These are phyloP conservation scores for Motacilla alba DNA, from an alignment of 2,113 vertebrate genomes.

Conservation along the genomic window DNA sequence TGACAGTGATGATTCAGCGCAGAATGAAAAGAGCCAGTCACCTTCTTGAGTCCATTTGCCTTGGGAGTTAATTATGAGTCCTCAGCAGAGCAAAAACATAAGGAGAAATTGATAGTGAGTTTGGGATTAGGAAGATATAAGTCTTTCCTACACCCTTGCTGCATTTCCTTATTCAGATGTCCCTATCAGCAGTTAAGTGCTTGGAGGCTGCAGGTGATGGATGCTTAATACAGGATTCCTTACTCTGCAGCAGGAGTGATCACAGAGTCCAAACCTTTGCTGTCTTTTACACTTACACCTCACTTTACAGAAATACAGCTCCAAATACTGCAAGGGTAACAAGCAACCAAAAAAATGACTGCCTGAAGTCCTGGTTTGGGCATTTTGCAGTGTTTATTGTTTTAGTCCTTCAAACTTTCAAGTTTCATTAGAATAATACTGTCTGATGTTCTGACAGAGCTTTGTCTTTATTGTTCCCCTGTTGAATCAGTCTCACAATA, in stretches of 20 bases:
- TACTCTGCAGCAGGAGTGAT: neutral
- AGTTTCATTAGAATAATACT: slow-evolving; percentile 9
- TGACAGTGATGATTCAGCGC: neutral
- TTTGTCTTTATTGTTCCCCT: neutral
- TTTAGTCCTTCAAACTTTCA: neutral
- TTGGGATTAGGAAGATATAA: neutral
- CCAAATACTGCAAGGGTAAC: neutral
- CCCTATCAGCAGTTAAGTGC: neutral
- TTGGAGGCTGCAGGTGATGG: neutral
- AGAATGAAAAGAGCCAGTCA: neutral
- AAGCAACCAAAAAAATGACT: neutral
- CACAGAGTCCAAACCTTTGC: neutral
- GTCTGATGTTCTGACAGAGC: slow-evolving; percentile 11
- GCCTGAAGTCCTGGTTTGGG: neutral
- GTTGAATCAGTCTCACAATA: slow-evolving; percentile 16
- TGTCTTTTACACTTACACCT: neutral
- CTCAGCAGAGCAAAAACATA: neutral
- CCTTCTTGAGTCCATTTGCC: neutral
- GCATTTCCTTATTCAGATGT: neutral
- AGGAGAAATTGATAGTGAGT: neutral
- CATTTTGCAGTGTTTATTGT: neutral
- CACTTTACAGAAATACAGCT: neutral
- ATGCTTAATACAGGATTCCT: neutral
- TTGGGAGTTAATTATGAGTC: neutral
- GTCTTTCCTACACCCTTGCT: neutral